Evolutionary conservation across 2,888 invertebrate genomes (phyloP).

Genomic region (Hemithea aestivaria): DNA sequence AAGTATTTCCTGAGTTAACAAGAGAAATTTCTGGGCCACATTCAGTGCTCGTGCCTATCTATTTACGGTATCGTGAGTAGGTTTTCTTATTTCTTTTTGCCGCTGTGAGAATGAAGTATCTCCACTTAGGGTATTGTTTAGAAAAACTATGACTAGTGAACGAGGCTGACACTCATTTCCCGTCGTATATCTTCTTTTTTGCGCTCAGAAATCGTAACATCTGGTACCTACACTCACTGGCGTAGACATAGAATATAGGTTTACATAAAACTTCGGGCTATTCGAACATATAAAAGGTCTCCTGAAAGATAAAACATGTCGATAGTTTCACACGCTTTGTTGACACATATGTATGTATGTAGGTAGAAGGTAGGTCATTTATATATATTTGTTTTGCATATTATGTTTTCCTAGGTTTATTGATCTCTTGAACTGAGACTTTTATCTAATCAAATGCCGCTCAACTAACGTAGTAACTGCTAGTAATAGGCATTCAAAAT

Average conservation of each 20-base stretch:
- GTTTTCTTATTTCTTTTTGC: slow-evolving; percentile 18
- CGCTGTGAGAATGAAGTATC: slow-evolving; percentile 27
- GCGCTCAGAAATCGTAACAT: slow-evolving; percentile 67
- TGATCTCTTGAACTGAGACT: too few relatives aligned
- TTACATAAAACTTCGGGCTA: slow-evolving; percentile 38
- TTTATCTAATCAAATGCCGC: too few relatives aligned
- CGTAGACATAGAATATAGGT: slow-evolving; percentile 32
- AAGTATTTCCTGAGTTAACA: slow-evolving; percentile 13
- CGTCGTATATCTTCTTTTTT: slow-evolving; percentile 63
- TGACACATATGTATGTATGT: too few relatives aligned
- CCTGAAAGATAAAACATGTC: too few relatives aligned
- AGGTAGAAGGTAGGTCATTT: too few relatives aligned
- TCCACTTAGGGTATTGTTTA: slow-evolving; percentile 31
- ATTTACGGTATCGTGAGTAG: slow-evolving; percentile 19
- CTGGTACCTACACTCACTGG: slow-evolving; percentile 39
- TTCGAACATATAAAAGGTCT: slow-evolving; percentile 29
- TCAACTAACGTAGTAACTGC: too few relatives aligned
- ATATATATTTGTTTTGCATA: too few relatives aligned
- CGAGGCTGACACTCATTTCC: slow-evolving; percentile 66
- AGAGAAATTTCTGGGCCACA: slow-evolving; percentile 21
- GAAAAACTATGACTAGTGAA: slow-evolving; percentile 61
- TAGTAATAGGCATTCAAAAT: too few relatives aligned
- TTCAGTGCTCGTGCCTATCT: slow-evolving; percentile 11
- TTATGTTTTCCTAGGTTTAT: too few relatives aligned
- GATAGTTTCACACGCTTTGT: too few relatives aligned